A percentile compares a stretch with the other conserved stretches of the same genome.
Evolutionary conservation across 2,113 vertebrate genomes (phyloP).

Genomic region (Pleuronectes platessa): DNA sequence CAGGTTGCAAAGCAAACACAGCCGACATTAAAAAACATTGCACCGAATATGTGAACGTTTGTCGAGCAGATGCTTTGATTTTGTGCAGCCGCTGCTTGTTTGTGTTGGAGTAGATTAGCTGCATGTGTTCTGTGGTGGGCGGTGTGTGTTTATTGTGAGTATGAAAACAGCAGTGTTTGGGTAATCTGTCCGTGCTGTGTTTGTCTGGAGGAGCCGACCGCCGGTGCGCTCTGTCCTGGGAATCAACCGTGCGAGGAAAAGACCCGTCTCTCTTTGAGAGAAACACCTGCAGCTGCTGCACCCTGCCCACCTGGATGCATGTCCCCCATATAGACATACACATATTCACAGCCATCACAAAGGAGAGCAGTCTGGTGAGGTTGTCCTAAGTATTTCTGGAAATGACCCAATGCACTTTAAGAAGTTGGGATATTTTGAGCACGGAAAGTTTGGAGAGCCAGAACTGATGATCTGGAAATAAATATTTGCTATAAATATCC

Average conservation of each 20-base stretch:
- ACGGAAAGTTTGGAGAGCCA: conserved; percentile 62
- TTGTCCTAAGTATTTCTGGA: conserved; percentile 31
- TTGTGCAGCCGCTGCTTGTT: not conserved
- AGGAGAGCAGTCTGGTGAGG: not conserved
- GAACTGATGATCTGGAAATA: conserved; percentile 64
- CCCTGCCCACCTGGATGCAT: conserved; percentile 31
- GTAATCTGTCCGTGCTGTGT: conserved; percentile 41
- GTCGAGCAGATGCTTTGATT: not conserved
- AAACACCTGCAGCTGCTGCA: conserved; percentile 54
- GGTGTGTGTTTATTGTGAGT: conserved; percentile 29
- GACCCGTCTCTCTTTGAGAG: conserved; percentile 4
- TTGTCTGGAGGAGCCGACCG: conserved; percentile 35
- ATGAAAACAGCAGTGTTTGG: conserved; percentile 45
- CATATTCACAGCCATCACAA: conserved; percentile 12
- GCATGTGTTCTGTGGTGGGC: conserved; percentile 7
- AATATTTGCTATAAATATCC: conserved; percentile 74
- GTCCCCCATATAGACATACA: not conserved
- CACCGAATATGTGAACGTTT: not conserved
- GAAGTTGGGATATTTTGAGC: conserved; percentile 56
- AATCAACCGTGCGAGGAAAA: conserved; percentile 47
- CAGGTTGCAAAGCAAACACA: not conserved
- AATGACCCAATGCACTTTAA: conserved; percentile 23
- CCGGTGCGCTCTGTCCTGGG: conserved; percentile 54
- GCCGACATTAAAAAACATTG: not conserved
- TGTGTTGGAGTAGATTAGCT: conserved; percentile 12